These are phyloP conservation scores for Scelioninae gen. 1 DNA, from an alignment of 2,888 invertebrate species.

Conservation along the genomic window DNA sequence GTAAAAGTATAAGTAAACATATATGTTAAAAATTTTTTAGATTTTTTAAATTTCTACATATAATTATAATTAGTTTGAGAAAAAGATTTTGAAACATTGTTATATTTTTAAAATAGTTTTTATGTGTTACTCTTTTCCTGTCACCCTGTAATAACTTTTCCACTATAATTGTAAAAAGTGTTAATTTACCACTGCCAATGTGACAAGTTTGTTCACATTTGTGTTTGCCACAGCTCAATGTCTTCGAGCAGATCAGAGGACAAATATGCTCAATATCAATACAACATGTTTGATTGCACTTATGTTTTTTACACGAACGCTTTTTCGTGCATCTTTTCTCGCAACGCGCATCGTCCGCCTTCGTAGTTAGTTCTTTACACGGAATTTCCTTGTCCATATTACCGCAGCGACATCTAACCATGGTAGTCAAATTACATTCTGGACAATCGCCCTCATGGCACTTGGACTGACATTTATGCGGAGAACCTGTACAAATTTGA, in stretches of 20 bases:
- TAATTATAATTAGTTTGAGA: too few species aligned
- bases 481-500: conserved; percentile 84
- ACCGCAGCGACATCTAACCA: conserved; percentile 93
- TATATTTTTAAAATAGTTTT: too few species aligned
- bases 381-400: conserved; percentile 92
- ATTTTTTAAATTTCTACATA: too few species aligned
- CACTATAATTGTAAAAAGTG: too few species aligned
- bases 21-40: too few species aligned
- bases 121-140: too few species aligned
- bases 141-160: too few species aligned
- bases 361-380: conserved; percentile 89
- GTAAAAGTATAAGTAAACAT: too few species aligned
- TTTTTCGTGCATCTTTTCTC: conserved; percentile 96
- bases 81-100: too few species aligned
- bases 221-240: conserved; percentile 94
- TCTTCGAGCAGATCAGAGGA: conserved; percentile 91
- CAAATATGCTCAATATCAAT: conserved; percentile 94
- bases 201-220: conserved; percentile 96
- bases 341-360: conserved; percentile 91
- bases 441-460: conserved; percentile 92
- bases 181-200: too few species aligned
- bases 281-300: conserved; percentile 95
- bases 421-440: conserved; percentile 90
- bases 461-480: conserved; percentile 88
- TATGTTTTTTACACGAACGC: conserved; percentile 93